These are phyloP conservation scores for Gambusia yucatana DNA, from an alignment of 2,797 vertebrate species.

Conservation along the genomic window DNA sequence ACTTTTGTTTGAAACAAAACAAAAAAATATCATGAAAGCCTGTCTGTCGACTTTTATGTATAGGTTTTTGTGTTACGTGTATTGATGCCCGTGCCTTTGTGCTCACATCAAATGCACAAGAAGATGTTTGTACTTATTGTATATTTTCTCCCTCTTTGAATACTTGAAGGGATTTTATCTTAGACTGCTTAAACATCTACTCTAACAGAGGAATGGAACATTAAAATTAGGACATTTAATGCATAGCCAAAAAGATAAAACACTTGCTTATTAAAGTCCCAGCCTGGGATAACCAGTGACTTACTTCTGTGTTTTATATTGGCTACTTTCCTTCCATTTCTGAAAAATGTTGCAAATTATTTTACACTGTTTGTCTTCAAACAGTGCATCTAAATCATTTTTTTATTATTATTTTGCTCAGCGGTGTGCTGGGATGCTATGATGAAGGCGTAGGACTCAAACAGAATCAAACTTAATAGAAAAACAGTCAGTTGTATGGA, in stretches of 20 bases:
- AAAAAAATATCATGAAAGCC: slow-evolving; percentile 33
- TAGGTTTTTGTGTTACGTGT: slow-evolving; percentile 9
- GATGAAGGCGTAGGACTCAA: too few relatives aligned
- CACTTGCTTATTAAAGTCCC: slow-evolving; percentile 23
- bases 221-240: slow-evolving; percentile 40
- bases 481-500: too few relatives aligned
- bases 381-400: too few relatives aligned
- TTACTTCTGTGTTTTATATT: too few relatives aligned
- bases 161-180: slow-evolving; percentile 34
- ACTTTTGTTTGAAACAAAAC: slow-evolving; percentile 1
- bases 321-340: too few relatives aligned
- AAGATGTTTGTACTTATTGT: slow-evolving; percentile 7
- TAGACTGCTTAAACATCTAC: not conserved
- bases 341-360: too few relatives aligned
- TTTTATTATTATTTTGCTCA: too few relatives aligned
- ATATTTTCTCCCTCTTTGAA: slow-evolving; percentile 16
- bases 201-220: slow-evolving; percentile 8
- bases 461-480: too few relatives aligned
- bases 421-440: too few relatives aligned
- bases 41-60: slow-evolving; percentile 3
- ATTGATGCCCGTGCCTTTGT: slow-evolving; percentile 6
- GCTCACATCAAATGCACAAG: slow-evolving; percentile 8
- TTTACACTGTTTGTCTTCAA: too few relatives aligned
- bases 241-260: slow-evolving; percentile 31
- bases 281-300: too few relatives aligned